Conservation (phyloP, 35 echinoderm and acorn worm genomes). For the Apostichopus californicus region DNA sequence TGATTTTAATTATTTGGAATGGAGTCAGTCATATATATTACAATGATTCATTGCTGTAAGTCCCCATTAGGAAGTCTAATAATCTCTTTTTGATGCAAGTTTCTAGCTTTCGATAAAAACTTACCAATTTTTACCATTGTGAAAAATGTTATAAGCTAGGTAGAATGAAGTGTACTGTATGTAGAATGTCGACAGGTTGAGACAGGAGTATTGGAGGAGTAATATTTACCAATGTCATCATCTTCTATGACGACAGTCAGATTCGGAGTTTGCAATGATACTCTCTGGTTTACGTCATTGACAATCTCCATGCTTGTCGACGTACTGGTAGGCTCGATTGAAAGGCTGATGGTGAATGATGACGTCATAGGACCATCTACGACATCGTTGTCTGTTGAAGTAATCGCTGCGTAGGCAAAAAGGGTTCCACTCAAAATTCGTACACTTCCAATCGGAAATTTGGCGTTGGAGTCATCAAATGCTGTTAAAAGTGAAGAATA, state of each 20-base stretch:
- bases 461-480: background rate
- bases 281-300: background rate
- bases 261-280: background rate
- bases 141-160: too few relatives aligned
- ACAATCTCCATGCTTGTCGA: background rate
- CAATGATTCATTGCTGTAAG: too few relatives aligned
- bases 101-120: too few relatives aligned
- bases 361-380: background rate
- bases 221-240: background rate
- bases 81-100: too few relatives aligned
- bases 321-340: background rate
- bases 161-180: too few relatives aligned
- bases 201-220: background rate
- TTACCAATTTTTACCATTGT: too few relatives aligned
- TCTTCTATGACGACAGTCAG: conserved; percentile 3
- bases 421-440: background rate
- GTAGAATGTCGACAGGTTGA: too few relatives aligned
- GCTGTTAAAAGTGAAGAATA: background rate
- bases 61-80: too few relatives aligned
- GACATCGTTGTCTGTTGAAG: background rate
- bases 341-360: background rate
- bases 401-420: background rate
- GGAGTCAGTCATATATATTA: too few relatives aligned
- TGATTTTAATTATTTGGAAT: too few relatives aligned
- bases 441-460: background rate